A percentile compares a stretch with the other conserved stretches of the same genome.
Evolutionary conservation across 2,797 vertebrate species (phyloP).

Genomic region (Danio tinwini): DNA sequence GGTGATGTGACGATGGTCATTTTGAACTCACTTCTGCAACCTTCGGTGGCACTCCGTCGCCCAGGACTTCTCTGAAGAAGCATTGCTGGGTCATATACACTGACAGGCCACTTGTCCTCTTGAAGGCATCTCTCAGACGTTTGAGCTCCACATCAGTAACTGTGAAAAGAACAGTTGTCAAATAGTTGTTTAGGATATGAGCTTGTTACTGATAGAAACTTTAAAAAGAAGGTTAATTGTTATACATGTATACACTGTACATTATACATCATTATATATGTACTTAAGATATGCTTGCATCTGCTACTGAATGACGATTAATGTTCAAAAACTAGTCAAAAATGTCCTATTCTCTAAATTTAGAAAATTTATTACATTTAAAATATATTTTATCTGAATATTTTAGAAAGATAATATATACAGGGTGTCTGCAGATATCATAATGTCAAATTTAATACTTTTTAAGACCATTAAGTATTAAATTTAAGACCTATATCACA

Average conservation of each 20-base stretch:
- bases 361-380: background rate
- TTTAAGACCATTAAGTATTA: too few relatives aligned
- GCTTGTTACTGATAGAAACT: background rate
- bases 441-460: too few relatives aligned
- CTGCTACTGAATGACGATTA: background rate
- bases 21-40: conserved; percentile 90
- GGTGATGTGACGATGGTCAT: background rate
- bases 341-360: background rate
- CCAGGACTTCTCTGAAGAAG: conserved; percentile 96
- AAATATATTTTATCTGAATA: background rate
- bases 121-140: conserved; percentile 98
- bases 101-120: conserved; percentile 95
- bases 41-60: conserved; percentile 95
- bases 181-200: background rate
- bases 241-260: background rate
- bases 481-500: too few relatives aligned
- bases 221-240: background rate
- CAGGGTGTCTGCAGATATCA: too few relatives aligned
- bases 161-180: conserved; percentile 62
- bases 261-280: too few relatives aligned
- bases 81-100: conserved; percentile 98
- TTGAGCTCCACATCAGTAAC: conserved; percentile 98
- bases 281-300: background rate
- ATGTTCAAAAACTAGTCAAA: too few relatives aligned
- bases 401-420: too few relatives aligned